Base-by-base conservation (phyloP, 2,888 invertebrate species). In the Pyrrhosoma nymphula region DNA sequence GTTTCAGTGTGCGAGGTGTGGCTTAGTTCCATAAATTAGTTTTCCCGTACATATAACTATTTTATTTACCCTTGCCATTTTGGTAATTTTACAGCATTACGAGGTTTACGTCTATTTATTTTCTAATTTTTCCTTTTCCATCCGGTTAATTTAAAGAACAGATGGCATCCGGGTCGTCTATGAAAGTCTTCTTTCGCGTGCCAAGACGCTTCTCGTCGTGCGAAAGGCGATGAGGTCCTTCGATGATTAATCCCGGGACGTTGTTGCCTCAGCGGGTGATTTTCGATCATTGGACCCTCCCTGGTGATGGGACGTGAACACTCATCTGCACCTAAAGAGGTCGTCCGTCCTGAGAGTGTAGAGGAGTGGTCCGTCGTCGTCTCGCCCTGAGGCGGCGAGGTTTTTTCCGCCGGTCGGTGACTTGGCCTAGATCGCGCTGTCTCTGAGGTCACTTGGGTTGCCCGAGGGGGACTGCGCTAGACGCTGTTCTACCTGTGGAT, bases 341-440 rank as follows among this genome's bases (percentile, higher is more conserved):
- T 91, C 91, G 91, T 56, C 30, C 20, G 23, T 2, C 47, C 8
- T 47, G 47, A 8, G 82, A 82, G 20, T 20, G 16, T 30, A 0
- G 82, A 82, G 60, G 91, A 30, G 89, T 47, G 91, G 56, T 30
- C 47, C 26, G 55, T 47, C 56, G 56, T 30, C 47, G 56, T n/a
- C 18, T 60, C 56, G n/a, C 90, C 91, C 30, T 16, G 91, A 63
- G 90, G 90, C 56, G 90, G 69, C 69, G 20, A n/a, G 91, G 91
- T 35, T 91, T 69, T 69, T 82, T 63, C 69, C 93, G 63, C 55
- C 93, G 93, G 93, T 93, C 93, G 93, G 69, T 93, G 93, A 93
- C 93, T 93, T 93, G 93, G 93, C 93, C 93, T 93, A 93, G 47
- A 93, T 93, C 47, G 91, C n/a, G 47, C 89, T 4, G 35, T 82